Base-by-base conservation (phyloP, 2,113 vertebrate species). In the Bos javanicus region DNA sequence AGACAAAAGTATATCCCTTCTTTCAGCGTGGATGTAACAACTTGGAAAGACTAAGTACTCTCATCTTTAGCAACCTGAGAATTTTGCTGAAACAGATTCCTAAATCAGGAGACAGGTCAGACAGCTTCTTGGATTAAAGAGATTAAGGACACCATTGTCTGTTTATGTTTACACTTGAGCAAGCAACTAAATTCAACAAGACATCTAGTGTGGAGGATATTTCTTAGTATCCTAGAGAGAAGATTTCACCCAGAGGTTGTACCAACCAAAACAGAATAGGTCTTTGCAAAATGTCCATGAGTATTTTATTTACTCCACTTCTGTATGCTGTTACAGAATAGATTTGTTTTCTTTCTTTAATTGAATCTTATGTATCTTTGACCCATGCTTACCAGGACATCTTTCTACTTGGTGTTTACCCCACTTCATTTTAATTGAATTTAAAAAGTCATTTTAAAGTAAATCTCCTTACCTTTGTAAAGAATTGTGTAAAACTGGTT, bases 281-380 rank as follows among this genome's bases (percentile, higher is more conserved):
- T 76, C 46, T 95, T 92, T 96, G 91, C 36, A 92, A 80, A 91
- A 62, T 33, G 9, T 89, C 39, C 92, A 87, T 83, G 80, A 96
- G 74, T 97, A 96, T 90, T 97, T 97, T 95, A 94, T 96, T 87
- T 96, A 94, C 19, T 91, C 28, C 94, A 83, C 19, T 92, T 97
- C 56, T 94, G 48, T 80, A 83, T 96, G n/a, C 48, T 84, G 85
- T 21, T 94, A 81, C 11, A 84, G 62, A 91, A 89, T 89, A 89
- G 30, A 80, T 46, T 91, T 78, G 11, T 87, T 97, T 91, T 80
- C 46, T 95, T 94, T 91, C 39, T 80, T 96, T 96, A 90, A 94
- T 52, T 93, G 82, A 95, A 93, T 94, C 36, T 81, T 33, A 36
- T 88, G 9, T 83, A 85, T 46, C 25, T 97, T 93, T 90, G 84